Conservation (phyloP, 2,113 vertebrate genomes). For the Catharus bicknelli region DNA sequence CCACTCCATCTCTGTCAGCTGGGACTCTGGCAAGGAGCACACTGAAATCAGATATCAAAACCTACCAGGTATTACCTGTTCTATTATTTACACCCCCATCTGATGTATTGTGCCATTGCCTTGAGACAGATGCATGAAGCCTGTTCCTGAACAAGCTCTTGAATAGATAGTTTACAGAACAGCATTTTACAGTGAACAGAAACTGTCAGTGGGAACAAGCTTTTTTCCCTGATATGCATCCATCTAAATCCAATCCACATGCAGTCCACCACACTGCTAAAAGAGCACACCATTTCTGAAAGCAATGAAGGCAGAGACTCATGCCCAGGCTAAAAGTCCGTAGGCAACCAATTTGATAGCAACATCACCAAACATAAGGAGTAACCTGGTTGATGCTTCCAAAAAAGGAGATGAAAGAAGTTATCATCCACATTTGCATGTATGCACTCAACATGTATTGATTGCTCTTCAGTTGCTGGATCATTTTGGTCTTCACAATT, state of each 20-base stretch:
- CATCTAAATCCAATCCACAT: background rate
- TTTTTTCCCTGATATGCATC: background rate
- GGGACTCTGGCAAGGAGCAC: background rate
- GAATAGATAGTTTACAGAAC: background rate
- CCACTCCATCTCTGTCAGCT: background rate
- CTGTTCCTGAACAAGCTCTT: background rate
- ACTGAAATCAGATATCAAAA: background rate
- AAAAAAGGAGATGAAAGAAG: background rate
- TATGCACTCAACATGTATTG: background rate
- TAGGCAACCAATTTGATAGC: background rate
- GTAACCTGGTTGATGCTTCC: background rate
- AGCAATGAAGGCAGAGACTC: background rate
- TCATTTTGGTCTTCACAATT: background rate
- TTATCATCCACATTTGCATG: background rate
- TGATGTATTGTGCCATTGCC: background rate
- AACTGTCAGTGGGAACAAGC: background rate
- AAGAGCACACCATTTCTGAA: fast-evolving
- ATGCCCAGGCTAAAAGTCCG: background rate
- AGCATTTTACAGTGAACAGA: background rate
- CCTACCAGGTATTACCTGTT: background rate
- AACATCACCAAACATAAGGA: background rate
- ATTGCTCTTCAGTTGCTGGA: background rate
- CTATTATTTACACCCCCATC: background rate
- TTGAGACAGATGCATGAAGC: background rate
- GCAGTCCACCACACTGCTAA: background rate